phyloP scores from a whole-genome alignment of 2,888 invertebrate genomes.

The Oscheius sp. region DNA sequence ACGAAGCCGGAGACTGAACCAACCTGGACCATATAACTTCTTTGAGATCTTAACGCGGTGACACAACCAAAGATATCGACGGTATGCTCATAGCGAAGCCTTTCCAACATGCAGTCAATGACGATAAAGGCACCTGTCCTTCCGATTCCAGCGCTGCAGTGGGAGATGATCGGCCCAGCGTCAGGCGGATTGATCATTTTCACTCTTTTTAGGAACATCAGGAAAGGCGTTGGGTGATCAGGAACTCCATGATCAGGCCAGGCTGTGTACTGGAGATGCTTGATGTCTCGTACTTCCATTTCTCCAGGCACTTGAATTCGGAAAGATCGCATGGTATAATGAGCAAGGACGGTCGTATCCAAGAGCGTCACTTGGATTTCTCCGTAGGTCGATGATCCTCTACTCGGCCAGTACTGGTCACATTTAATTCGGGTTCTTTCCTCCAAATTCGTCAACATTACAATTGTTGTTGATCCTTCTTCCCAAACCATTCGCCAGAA shows the following conservation, averaged over 20 bases:
- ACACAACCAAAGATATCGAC: constrained; percentile 99
- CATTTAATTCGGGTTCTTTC: constrained; percentile 89
- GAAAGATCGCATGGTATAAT: constrained; percentile 97
- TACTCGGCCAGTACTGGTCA: constrained; percentile 88
- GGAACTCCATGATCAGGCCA: constrained; percentile 99
- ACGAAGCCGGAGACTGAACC: background rate
- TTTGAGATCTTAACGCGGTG: constrained; percentile 93
- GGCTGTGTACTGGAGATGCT: constrained; percentile 97
- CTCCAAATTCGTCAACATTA: constrained; percentile 99
- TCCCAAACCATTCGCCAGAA: constrained; percentile 99
- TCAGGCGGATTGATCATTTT: constrained; percentile 89
- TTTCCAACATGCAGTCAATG: constrained; percentile 97
- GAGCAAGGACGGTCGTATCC: constrained; percentile 95
- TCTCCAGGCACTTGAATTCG: constrained; percentile 79
- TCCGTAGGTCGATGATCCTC: constrained; percentile 94
- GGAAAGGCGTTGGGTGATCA: constrained; percentile 96
- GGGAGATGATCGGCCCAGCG: constrained; percentile 92
- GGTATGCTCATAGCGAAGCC: constrained; percentile 95
- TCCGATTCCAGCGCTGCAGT: constrained; percentile 90
- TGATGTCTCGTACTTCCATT: constrained; percentile 88
- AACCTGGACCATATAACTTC: constrained; percentile 96
- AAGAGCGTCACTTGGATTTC: constrained; percentile 90
- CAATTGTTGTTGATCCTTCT: constrained; percentile 89
- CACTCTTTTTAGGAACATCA: constrained; percentile 94
- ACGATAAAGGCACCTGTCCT: constrained; percentile 97